Percentiles rank a stretch among this genome's conserved stretches.
These are phyloP conservation scores for Psephotus haematonotus DNA, from an alignment of 2,113 vertebrate genomes.

Conservation along the genomic window DNA sequence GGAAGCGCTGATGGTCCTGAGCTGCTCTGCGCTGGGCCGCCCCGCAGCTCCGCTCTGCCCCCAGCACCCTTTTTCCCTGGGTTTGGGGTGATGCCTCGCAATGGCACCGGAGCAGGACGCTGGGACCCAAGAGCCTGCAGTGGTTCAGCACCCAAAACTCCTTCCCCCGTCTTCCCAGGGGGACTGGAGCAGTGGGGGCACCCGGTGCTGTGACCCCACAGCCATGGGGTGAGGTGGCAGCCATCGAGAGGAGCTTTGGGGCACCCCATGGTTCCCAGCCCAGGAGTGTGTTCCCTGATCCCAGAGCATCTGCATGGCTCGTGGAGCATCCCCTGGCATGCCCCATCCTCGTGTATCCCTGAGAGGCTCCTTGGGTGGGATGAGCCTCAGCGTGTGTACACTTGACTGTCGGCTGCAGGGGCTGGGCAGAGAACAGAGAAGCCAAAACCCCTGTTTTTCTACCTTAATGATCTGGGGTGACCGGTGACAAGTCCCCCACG, in stretches of 20 bases:
- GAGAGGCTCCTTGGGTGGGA: neutral
- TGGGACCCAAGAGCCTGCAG: rapidly evolving
- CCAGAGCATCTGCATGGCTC: neutral
- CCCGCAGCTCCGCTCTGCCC: too few relatives aligned
- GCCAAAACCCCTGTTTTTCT: neutral
- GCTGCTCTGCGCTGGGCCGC: neutral
- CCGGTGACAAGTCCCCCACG: rapidly evolving
- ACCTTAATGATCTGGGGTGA: neutral
- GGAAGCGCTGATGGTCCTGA: too few relatives aligned
- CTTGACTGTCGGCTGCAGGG: rapidly evolving
- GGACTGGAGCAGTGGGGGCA: neutral
- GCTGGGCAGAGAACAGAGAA: neutral
- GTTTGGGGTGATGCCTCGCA: rapidly evolving
- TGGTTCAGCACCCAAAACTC: rapidly evolving
- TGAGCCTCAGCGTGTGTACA: rapidly evolving
- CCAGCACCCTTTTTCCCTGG: neutral
- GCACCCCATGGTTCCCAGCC: rapidly evolving
- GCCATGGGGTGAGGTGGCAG: neutral
- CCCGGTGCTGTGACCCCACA: too few relatives aligned
- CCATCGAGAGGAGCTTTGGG: neutral
- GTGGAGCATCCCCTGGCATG: neutral
- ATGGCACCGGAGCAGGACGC: neutral
- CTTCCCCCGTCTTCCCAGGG: rapidly evolving
- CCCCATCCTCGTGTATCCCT: neutral
- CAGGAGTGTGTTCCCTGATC: rapidly evolving